Evolutionary conservation across 1,140 invertebrate species (phyloP).

Genomic region (Mercenaria mercenaria): DNA sequence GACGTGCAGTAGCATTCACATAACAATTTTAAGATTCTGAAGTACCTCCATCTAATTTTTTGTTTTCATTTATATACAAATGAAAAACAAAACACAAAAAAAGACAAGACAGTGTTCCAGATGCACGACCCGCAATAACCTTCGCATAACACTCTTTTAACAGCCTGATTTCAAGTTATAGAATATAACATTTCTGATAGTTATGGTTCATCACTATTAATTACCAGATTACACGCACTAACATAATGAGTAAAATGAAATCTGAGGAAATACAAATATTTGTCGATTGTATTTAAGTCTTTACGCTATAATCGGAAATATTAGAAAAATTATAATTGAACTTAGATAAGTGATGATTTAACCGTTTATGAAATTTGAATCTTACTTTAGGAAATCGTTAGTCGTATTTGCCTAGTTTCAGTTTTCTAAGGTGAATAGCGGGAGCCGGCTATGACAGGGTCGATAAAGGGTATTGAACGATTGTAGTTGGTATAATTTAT

Average conservation of each 20-base stretch:
- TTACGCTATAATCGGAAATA: slow-evolving; percentile 8
- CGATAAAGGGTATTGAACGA: slow-evolving; percentile 42
- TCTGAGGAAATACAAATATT: slow-evolving; percentile 24
- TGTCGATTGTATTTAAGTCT: not conserved
- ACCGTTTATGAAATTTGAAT: slow-evolving; percentile 54
- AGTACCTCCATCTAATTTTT: too few relatives aligned
- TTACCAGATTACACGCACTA: too few relatives aligned
- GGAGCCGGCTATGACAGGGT: not conserved
- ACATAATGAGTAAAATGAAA: not conserved
- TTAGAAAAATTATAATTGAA: slow-evolving; percentile 14
- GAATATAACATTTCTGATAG: not conserved
- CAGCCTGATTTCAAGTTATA: not conserved
- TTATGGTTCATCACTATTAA: too few relatives aligned
- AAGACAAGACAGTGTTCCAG: too few relatives aligned
- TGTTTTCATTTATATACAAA: too few relatives aligned
- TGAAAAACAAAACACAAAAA: too few relatives aligned
- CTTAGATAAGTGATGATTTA: slow-evolving; percentile 57
- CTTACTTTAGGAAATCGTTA: slow-evolving; percentile 15
- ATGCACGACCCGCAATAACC: too few relatives aligned
- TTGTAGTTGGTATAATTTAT: not conserved
- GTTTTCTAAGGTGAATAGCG: slow-evolving; percentile 30
- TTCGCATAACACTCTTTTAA: too few relatives aligned
- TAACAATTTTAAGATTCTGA: too few relatives aligned
- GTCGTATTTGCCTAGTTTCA: slow-evolving; percentile 28
- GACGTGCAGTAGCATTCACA: too few relatives aligned